These are phyloP conservation scores for Champsocephalus esox DNA, from an alignment of 2,797 vertebrate species.

Conservation along the genomic window DNA sequence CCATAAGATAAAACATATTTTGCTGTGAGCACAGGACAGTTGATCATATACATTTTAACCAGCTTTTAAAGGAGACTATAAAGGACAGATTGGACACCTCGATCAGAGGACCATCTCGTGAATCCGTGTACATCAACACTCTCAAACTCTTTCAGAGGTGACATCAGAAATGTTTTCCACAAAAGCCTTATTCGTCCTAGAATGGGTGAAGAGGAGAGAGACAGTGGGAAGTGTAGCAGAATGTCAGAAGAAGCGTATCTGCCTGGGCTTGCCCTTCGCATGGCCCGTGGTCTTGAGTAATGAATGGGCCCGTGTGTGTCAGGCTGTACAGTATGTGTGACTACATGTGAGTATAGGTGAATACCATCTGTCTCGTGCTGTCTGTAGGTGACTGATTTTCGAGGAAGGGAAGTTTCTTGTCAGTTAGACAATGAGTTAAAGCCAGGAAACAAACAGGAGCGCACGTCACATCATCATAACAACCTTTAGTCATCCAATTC, in stretches of 20 bases:
- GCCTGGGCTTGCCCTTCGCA: constrained; percentile 62
- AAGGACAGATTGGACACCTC: constrained; percentile 37
- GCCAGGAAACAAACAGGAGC: constrained; percentile 50
- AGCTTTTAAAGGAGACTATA: constrained; percentile 37
- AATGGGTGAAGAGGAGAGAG: constrained; percentile 24
- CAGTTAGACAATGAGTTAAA: constrained; percentile 46
- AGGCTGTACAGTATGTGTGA: constrained; percentile 44
- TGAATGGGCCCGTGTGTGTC: constrained; percentile 60
- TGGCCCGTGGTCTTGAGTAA: constrained; percentile 48
- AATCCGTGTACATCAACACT: constrained; percentile 27
- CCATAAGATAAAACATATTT: constrained; percentile 32
- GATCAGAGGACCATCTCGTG: neutral
- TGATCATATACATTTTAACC: constrained; percentile 38
- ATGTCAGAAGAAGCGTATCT: constrained; percentile 44
- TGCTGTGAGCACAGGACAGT: constrained; percentile 24
- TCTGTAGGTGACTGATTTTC: neutral
- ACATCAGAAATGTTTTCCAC: constrained; percentile 52
- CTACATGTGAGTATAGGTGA: constrained; percentile 47
- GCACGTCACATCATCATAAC: neutral
- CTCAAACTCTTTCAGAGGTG: constrained; percentile 26
- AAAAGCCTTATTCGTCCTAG: constrained; percentile 12
- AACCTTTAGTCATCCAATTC: constrained; percentile 33
- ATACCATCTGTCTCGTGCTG: constrained; percentile 47
- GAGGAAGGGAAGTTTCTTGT: constrained; percentile 48
- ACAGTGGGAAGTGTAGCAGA: constrained; percentile 27